phyloP scores from a whole-genome alignment of 2,113 vertebrate species.

The Neolamprologus sp. region DNA sequence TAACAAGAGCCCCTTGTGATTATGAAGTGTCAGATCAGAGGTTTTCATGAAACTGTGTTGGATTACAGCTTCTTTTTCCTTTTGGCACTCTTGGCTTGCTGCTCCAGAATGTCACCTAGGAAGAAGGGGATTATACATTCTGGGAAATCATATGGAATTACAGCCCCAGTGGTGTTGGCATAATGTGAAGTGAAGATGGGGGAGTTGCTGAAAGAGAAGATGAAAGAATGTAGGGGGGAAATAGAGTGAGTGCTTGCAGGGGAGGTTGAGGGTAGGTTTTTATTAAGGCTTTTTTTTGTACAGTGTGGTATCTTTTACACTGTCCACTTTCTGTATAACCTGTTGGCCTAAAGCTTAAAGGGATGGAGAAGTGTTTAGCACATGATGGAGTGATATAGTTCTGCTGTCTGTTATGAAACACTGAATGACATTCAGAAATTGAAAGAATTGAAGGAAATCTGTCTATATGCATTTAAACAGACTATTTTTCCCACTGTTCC shows the following conservation, averaged over 20 bases:
- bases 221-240: neutral
- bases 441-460: neutral
- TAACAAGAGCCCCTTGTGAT: constrained; percentile 39
- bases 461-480: neutral
- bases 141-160: constrained; percentile 56
- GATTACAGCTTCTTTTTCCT: constrained; percentile 34
- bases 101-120: constrained; percentile 26
- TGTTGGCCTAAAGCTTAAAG: neutral
- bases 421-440: neutral
- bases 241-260: neutral
- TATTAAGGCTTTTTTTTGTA: neutral
- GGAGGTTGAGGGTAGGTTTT: neutral
- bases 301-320: neutral
- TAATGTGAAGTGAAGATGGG: constrained; percentile 3
- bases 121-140: constrained; percentile 46
- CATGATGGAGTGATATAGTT: neutral
- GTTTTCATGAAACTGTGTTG: constrained; percentile 28
- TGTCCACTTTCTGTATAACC: neutral
- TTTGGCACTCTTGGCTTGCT: constrained; percentile 14
- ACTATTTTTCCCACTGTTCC: neutral
- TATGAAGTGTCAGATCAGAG: constrained; percentile 36
- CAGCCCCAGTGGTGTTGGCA: constrained; percentile 26
- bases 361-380: neutral
- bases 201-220: neutral
- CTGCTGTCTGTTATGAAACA: neutral